A percentile compares a stretch with the other conserved stretches of the same genome.
Evolutionary conservation across 23 tunicate genomes (phyloP).

Genomic region (Oikopleura albicans): DNA sequence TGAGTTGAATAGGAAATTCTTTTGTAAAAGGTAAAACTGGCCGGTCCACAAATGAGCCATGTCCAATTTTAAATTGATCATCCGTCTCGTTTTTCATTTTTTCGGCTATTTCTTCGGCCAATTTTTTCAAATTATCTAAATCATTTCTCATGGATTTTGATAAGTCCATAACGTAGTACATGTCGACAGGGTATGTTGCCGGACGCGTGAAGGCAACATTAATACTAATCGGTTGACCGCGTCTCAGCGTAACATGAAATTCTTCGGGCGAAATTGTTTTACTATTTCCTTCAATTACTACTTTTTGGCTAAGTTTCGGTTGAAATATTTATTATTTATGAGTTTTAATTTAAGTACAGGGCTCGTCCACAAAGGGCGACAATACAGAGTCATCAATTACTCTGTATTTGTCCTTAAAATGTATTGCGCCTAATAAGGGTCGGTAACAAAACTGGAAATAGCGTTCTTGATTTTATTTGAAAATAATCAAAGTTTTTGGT

Average conservation of each 20-base stretch:
- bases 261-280: neutral
- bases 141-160: conserved; percentile 90
- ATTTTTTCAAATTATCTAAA: conserved; percentile 38
- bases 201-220: neutral
- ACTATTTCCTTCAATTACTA: no score
- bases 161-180: conserved; percentile 73
- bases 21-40: conserved; percentile 79
- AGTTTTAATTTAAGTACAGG: no score
- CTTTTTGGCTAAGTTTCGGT: no score
- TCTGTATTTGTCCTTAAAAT: no score
- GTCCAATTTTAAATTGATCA: conserved; percentile 45
- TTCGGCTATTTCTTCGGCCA: conserved; percentile 39
- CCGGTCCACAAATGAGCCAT: conserved; percentile 81
- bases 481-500: no score
- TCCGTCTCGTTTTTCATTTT: conserved; percentile 61
- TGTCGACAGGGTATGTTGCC: conserved; percentile 25
- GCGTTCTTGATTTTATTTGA: no score
- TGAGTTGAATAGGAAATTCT: conserved; percentile 8
- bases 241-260: neutral
- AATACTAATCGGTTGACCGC: neutral
- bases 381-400: no score
- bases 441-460: no score
- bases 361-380: no score
- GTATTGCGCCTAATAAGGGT: no score
- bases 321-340: no score